Evolutionary conservation across 2,113 vertebrate genomes (phyloP).

Genomic region (Arothron firmamentum): DNA sequence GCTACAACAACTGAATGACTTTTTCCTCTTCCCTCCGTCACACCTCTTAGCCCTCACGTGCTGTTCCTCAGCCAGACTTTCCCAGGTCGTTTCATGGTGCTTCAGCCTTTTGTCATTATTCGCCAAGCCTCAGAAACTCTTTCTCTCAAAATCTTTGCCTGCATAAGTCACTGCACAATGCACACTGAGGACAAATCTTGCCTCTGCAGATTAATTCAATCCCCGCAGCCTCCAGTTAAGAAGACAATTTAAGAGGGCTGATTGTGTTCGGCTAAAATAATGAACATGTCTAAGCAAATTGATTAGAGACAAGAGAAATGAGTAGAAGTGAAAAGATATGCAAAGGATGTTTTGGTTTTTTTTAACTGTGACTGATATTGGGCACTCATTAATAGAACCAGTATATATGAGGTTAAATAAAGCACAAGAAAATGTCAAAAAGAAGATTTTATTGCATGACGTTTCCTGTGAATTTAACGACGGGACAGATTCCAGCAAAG

Average conservation of each 20-base stretch:
- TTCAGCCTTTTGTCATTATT: slow-evolving; percentile 42
- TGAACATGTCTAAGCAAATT: background rate
- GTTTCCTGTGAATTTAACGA: too few species aligned
- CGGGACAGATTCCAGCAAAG: background rate
- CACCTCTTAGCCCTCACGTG: slow-evolving; percentile 23
- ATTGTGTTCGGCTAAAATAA: background rate
- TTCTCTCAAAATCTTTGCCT: slow-evolving; percentile 25
- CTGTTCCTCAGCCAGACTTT: slow-evolving; percentile 28
- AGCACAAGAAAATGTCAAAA: too few species aligned
- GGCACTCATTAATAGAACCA: background rate
- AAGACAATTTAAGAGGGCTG: background rate
- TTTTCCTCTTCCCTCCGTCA: slow-evolving; percentile 35
- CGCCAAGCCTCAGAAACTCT: slow-evolving; percentile 22
- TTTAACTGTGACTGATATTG: background rate
- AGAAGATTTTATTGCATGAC: too few species aligned
- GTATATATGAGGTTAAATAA: background rate
- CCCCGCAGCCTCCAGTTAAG: background rate
- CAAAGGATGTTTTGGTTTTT: too few species aligned
- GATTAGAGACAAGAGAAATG: background rate
- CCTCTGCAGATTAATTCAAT: slow-evolving; percentile 5
- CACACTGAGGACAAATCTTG: slow-evolving; percentile 1
- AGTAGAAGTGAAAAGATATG: too few species aligned
- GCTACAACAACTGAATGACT: slow-evolving; percentile 21
- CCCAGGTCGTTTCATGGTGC: slow-evolving; percentile 30
- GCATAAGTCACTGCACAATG: slow-evolving; percentile 20